Base-by-base conservation (phyloP, 2,113 vertebrate genomes). In the Chrysemys picta region DNA sequence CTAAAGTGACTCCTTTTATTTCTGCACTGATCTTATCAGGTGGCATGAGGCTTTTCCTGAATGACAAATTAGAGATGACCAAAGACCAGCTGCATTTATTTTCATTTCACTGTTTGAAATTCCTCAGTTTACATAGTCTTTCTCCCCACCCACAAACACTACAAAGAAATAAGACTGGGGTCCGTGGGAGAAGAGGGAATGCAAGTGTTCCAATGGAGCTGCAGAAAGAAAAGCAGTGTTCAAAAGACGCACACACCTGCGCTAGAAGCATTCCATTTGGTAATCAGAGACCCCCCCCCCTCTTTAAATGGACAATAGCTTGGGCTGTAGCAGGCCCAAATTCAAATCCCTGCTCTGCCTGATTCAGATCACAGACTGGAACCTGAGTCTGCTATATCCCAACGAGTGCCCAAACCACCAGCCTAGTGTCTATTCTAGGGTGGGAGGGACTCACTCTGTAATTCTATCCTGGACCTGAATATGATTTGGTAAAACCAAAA, bases 171-270 rank as follows among this genome's bases (percentile, higher is more conserved):
- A 62, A 78, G 38, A 75, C 3, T 35, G 11, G 6, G 4, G 1
- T 25, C 56, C 69, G 1, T 57, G 16, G n/a, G 14, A 0, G 0
- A 57, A 10, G 1, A 10, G 31, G 5, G 65, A 6, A 25, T 54
- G 92, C 35, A 49, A 5, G n/a, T 3, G 3, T 4, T 88, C 31
- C 3, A 12, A 29, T 13, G 50, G 22, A 92, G 89, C 84, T 89
- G 80, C 22, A 88, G 87, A 53, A 85, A 72, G 56, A 72, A 92
- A 88, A 87, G 1, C 5, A 57, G 57, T 4, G 2, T 0, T 82
- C 17, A 84, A 88, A 80, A 76, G 72, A 76, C 2, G 13, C 8
- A 14, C 11, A 47, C 24, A 27, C 45, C 7, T 78, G n/a, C 24
- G 47, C 24, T 78, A 14, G 75, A 78, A 78, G 29, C 13, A 25